Evolutionary conservation across 2,888 invertebrate species (phyloP).

Genomic region (Sialis fuliginosa): DNA sequence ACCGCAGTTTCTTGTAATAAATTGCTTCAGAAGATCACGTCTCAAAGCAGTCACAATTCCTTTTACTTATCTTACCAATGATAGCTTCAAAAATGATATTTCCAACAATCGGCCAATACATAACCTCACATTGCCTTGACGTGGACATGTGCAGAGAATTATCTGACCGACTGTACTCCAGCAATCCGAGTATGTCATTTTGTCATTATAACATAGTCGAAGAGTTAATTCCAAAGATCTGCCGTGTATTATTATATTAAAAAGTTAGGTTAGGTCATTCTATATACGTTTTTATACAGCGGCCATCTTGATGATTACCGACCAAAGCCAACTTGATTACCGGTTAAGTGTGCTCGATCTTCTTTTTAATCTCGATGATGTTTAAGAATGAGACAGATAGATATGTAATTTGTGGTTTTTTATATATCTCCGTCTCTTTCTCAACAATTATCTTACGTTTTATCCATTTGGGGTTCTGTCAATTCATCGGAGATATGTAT

Average conservation of each 20-base stretch:
- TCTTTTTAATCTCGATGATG: too few relatives aligned
- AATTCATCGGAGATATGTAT: slow-evolving; percentile 11
- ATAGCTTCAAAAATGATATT: slow-evolving; percentile 25
- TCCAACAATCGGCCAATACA: slow-evolving; percentile 15
- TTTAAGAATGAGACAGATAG: too few relatives aligned
- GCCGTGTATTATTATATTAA: slow-evolving; percentile 1
- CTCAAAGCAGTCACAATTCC: slow-evolving; percentile 23
- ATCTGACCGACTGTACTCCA: slow-evolving; percentile 19
- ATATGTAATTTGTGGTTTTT: too few relatives aligned
- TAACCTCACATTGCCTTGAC: not conserved
- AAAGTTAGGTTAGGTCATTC: slow-evolving; percentile 1
- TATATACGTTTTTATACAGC: not conserved
- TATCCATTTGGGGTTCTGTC: not conserved
- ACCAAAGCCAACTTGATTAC: too few relatives aligned
- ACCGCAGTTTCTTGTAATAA: slow-evolving; percentile 16
- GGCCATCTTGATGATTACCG: not conserved
- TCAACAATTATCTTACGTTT: too few relatives aligned
- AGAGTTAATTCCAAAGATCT: slow-evolving; percentile 14
- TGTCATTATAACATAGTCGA: slow-evolving; percentile 26
- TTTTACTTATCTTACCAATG: slow-evolving; percentile 27
- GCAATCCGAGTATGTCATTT: slow-evolving; percentile 25
- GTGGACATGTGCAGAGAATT: not conserved
- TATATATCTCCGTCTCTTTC: too few relatives aligned
- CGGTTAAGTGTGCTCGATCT: too few relatives aligned
- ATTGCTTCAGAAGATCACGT: slow-evolving; percentile 28